Conservation (phyloP, 1,140 invertebrate genomes). For the Drosophila murphyi region DNA sequence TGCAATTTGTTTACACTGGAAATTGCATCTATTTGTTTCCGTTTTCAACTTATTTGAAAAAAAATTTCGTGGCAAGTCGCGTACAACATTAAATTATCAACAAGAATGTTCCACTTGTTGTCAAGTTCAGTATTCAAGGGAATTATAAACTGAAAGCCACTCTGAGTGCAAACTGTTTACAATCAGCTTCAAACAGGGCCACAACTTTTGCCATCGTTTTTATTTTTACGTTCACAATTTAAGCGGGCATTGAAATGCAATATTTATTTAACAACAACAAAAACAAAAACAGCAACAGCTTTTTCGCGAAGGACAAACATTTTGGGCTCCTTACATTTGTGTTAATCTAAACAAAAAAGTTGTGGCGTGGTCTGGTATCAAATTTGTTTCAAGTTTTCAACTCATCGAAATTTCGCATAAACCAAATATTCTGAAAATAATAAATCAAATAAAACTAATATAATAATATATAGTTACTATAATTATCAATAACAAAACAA, state of each 20-base stretch:
- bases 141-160: constrained; percentile 53
- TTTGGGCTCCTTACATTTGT: constrained; percentile 34
- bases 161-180: constrained; percentile 43
- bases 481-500: constrained; percentile 9
- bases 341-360: constrained; percentile 36
- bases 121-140: constrained; percentile 26
- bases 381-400: constrained; percentile 25
- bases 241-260: constrained; percentile 39
- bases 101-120: constrained; percentile 18
- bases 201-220: constrained; percentile 47
- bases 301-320: constrained; percentile 28
- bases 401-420: constrained; percentile 5
- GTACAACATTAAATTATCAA: constrained; percentile 18
- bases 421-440: constrained; percentile 1
- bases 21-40: constrained; percentile 13
- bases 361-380: constrained; percentile 25
- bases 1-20: constrained; percentile 10
- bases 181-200: constrained; percentile 31
- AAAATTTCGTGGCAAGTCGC: not conserved
- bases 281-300: constrained; percentile 18
- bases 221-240: constrained; percentile 45
- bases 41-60: not conserved
- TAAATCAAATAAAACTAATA: constrained; percentile 4
- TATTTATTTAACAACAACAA: constrained; percentile 49
- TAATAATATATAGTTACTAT: not conserved